These are phyloP conservation scores for Hermaeophaga mercurialis DNA, from an alignment of 2,888 invertebrate species.

Conservation along the genomic window DNA sequence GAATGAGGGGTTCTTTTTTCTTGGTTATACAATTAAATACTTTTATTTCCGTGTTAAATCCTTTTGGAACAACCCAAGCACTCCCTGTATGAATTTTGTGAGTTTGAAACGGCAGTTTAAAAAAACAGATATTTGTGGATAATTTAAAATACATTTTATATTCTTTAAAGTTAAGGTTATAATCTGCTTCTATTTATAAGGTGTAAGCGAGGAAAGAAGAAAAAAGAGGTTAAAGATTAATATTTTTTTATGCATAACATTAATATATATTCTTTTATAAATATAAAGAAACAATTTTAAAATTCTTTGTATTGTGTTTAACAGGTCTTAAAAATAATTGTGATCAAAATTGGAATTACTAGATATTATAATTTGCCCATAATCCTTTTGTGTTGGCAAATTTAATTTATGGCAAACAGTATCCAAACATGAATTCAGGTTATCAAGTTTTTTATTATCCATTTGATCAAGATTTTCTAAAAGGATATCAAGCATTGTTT, in stretches of 20 bases:
- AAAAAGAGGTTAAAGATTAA: too few species aligned
- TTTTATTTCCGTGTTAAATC: conserved; percentile 65
- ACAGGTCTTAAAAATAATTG: conserved; percentile 4
- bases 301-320: not conserved
- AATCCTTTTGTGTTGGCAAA: conserved; percentile 2
- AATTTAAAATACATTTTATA: not conserved
- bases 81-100: too few species aligned
- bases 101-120: too few species aligned
- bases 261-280: too few species aligned
- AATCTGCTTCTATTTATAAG: too few species aligned
- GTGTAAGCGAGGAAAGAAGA: too few species aligned
- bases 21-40: conserved; percentile 75
- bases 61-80: conserved; percentile 60
- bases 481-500: conserved; percentile 1
- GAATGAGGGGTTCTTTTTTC: conserved; percentile 72
- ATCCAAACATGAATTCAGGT: conserved; percentile 5
- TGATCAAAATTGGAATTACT: conserved; percentile 17
- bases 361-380: conserved; percentile 12
- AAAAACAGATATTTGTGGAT: too few species aligned
- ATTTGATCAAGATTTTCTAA: not conserved
- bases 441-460: conserved; percentile 10
- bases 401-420: conserved; percentile 8
- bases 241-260: too few species aligned
- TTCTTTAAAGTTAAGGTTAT: too few species aligned
- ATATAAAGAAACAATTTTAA: not conserved